These are phyloP conservation scores for Dinocampus coccinellae DNA, from an alignment of 2,888 invertebrate genomes.

Conservation along the genomic window DNA sequence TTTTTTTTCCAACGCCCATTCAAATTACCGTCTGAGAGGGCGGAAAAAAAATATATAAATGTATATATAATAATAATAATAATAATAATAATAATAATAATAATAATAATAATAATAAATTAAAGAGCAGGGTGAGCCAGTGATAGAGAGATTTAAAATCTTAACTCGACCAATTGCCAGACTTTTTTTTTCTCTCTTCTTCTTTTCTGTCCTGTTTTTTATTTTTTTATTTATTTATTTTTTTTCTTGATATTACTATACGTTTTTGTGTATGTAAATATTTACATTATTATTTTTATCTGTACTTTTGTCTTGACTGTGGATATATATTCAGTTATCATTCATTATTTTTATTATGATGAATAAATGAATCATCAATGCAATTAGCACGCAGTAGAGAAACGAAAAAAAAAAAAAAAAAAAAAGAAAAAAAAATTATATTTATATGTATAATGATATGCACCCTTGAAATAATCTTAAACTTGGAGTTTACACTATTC, in stretches of 20 bases:
- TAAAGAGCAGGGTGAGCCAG: not conserved
- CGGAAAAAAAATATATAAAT: no score
- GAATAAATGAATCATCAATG: conserved; percentile 35
- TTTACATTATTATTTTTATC: no score
- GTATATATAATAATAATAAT: no score
- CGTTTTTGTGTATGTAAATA: no score
- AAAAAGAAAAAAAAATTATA: no score
- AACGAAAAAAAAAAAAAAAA: no score
- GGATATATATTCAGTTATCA: not conserved
- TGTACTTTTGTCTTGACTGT: no score
- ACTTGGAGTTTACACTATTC: conserved; percentile 3
- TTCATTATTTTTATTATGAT: not conserved
- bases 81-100: no score
- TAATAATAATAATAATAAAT: not conserved
- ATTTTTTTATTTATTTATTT: not conserved
- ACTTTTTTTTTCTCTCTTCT: no score
- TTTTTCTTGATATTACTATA: not conserved
- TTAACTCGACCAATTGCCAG: not conserved
- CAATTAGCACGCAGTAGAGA: conserved; percentile 20
- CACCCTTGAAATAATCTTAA: not conserved
- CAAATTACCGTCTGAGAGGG: no score
- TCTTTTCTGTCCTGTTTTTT: no score
- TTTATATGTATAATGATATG: conserved; percentile 13
- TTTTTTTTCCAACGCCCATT: not conserved
- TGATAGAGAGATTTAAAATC: not conserved